A percentile compares a stretch with the other conserved stretches of the same genome.
phyloP scores from a whole-genome alignment of 2,113 vertebrate genomes.

The Corythaeola cristata region DNA sequence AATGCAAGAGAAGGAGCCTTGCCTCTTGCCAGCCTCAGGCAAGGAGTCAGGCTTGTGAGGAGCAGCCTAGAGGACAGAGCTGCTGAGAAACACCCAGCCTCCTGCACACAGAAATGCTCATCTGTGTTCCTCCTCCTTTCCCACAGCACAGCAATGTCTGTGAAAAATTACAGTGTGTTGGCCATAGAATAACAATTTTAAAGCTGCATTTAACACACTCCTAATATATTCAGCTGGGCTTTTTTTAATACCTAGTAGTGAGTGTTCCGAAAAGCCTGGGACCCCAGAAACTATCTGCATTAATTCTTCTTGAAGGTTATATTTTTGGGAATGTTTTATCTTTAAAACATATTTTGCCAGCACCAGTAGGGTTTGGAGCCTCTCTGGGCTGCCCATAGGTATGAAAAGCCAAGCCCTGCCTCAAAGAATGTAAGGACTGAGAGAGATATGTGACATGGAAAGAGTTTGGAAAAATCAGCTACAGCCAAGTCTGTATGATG shows the following conservation, averaged over 20 bases:
- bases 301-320: background rate
- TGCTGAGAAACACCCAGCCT: slow-evolving; percentile 19
- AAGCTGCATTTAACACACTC: slow-evolving; percentile 20
- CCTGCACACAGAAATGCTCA: slow-evolving; percentile 1
- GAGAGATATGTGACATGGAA: background rate
- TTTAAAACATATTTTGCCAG: background rate
- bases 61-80: background rate
- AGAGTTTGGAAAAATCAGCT: background rate
- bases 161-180: slow-evolving; percentile 5
- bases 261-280: background rate
- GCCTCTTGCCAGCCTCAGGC: slow-evolving; percentile 24
- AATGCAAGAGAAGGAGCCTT: background rate
- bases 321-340: background rate
- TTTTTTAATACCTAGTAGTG: background rate
- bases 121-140: background rate
- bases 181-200: background rate
- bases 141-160: background rate
- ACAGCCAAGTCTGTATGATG: background rate
- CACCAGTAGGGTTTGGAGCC: background rate
- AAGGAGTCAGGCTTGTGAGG: background rate
- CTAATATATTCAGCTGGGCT: background rate
- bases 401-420: background rate
- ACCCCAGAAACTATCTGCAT: background rate
- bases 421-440: background rate
- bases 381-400: background rate